Evolutionary conservation across 2,113 vertebrate genomes (phyloP), one percentile per base, ranked within the genome.

Genomic region (Castor canadensis): DNA sequence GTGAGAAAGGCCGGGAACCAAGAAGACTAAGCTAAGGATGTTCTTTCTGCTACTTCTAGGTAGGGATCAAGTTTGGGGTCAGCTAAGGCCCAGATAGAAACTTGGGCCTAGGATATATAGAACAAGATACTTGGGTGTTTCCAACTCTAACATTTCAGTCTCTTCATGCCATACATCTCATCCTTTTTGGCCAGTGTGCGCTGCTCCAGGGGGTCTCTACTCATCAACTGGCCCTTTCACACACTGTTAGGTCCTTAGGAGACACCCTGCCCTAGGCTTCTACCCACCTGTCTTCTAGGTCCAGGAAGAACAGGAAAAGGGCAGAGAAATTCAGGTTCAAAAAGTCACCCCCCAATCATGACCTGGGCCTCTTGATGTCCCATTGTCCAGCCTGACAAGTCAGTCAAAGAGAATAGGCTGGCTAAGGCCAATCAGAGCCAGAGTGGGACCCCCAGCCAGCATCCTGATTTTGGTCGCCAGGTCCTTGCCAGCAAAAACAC

Each of bases 401-500:
- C 88, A 73, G 72, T 43, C 28, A 54, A 62, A 54, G 26, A 96
- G 56, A 67, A 66, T 28, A 80, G 93, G 35, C 60, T 89, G 81
- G 93, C 28, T 49, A 82, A 87, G 90, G 62, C 80, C 91, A 90
- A 81, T 86, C 84, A 86, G 52, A 97, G 69, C 87, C 97, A 84
- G 75, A 11, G 96, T 52, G 28, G 92, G 95, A 97, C 97, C 88
- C 96, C 97, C 72, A 94, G 95, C 96, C 96, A 97, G 97, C 87
- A 97, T 98, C 93, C 97, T 97, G 96, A 96, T 97, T 98, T 98
- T 97, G 97, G 98, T 98, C 97, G 98, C 96, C 95, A 97, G 98
- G 96, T 94, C 96, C 87, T 97, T 98, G 98, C 98, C 98, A 98
- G 98, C 89, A 97, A 98, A 98, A 98, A 98, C 97, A 98, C 93